Evolutionary conservation across 2,888 invertebrate species (phyloP).

Genomic region (Machimus rusticus): DNA sequence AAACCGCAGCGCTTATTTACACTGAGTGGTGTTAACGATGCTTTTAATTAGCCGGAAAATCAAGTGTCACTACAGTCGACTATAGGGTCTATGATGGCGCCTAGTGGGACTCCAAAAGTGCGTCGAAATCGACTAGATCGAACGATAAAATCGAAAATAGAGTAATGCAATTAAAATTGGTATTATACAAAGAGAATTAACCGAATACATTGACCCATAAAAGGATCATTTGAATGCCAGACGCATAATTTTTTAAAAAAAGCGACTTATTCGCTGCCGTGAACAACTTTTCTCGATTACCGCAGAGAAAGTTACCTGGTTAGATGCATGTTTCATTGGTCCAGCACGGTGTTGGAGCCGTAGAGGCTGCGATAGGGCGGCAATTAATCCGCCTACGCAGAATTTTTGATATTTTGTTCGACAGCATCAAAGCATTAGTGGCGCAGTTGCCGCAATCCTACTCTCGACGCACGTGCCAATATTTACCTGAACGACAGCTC

Average conservation of each 20-base stretch:
- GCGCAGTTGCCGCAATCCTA: not conserved
- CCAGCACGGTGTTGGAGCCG: not conserved
- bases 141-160: not conserved
- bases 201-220: not conserved
- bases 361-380: not conserved
- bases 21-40: not conserved
- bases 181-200: not conserved
- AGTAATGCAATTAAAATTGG: not conserved
- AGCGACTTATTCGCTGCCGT: not conserved
- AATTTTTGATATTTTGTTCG: not conserved
- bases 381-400: not conserved
- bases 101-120: not conserved
- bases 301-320: not conserved
- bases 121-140: not conserved
- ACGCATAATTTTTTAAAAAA: not conserved
- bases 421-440: not conserved
- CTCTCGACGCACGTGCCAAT: not conserved
- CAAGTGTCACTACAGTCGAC: not conserved
- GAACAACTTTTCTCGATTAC: not conserved
- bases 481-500: not conserved
- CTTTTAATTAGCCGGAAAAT: constrained; percentile 12
- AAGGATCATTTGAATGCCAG: not conserved
- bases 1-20: not conserved
- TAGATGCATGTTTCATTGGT: not conserved
- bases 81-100: not conserved